Evolutionary conservation across 2,113 vertebrate species (phyloP).

Genomic region (Elgaria multicarinata): DNA sequence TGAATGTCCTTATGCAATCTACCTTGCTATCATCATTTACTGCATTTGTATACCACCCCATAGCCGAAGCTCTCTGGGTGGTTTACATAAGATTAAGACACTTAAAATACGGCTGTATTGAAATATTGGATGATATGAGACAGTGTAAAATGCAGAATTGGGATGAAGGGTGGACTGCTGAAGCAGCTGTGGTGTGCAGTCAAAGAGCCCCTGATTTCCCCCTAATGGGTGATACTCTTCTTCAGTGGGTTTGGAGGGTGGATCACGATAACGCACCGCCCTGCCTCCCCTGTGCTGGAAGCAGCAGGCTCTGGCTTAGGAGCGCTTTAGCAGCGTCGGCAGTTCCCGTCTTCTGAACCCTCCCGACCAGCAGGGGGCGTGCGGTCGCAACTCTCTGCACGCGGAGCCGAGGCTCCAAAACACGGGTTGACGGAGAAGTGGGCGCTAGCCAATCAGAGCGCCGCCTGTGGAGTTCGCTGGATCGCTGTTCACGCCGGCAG

Average conservation of each 20-base stretch:
- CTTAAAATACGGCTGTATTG: background rate
- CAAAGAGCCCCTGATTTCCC: background rate
- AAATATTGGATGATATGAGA: background rate
- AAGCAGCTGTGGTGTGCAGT: background rate
- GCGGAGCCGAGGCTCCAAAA: background rate
- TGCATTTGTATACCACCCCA: no score
- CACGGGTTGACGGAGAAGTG: background rate
- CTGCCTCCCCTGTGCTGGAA: background rate
- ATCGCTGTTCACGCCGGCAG: background rate
- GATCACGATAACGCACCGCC: background rate
- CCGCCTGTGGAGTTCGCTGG: background rate
- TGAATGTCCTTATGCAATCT: background rate
- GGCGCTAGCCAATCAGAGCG: background rate
- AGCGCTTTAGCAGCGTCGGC: background rate
- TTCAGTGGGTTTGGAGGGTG: background rate
- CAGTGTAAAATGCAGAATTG: background rate
- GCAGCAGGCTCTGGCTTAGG: fast-evolving
- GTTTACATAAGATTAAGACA: no score
- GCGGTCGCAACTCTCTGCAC: background rate
- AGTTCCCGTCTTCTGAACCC: background rate
- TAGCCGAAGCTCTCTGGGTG: no score
- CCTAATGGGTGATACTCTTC: background rate
- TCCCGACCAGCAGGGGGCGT: background rate
- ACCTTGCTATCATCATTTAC: no score
- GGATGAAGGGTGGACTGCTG: background rate